These are phyloP conservation scores for Tachina grossa DNA, from an alignment of 2,888 invertebrate genomes.

Conservation along the genomic window DNA sequence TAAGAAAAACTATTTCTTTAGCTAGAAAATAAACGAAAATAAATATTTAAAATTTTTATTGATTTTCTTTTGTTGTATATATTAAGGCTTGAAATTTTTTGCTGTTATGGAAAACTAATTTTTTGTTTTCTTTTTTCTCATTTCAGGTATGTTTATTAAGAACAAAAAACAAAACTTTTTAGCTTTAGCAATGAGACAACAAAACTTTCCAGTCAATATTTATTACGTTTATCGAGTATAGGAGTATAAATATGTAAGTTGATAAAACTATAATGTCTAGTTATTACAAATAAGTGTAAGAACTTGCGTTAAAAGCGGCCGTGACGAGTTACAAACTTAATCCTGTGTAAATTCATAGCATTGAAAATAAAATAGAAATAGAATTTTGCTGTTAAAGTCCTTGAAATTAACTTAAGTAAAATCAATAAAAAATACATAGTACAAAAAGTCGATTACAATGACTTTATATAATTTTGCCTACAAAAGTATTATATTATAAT, in stretches of 20 bases:
- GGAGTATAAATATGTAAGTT: neutral
- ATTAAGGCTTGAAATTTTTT: neutral
- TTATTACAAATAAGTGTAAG: neutral
- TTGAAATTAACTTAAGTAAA: neutral
- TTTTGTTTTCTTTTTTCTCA: conserved; percentile 18
- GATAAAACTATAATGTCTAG: conserved; percentile 10
- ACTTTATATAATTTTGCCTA: too few relatives aligned
- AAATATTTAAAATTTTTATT: neutral
- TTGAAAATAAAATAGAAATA: neutral
- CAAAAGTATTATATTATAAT: too few relatives aligned
- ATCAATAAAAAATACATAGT: neutral
- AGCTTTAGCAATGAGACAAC: neutral
- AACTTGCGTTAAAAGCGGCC: neutral
- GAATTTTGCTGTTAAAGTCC: neutral
- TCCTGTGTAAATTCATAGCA: neutral
- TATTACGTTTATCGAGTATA: neutral
- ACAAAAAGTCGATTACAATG: too few relatives aligned
- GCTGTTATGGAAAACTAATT: conserved; percentile 11
- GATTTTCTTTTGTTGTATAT: neutral
- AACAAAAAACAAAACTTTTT: neutral
- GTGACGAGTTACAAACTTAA: neutral
- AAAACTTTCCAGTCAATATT: conserved; percentile 28
- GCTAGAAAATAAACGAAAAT: neutral
- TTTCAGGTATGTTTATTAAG: conserved; percentile 48
- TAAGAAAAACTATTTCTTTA: neutral